These are phyloP conservation scores for Palaemon carinicauda DNA, from an alignment of 1,140 invertebrate species.

Conservation along the genomic window DNA sequence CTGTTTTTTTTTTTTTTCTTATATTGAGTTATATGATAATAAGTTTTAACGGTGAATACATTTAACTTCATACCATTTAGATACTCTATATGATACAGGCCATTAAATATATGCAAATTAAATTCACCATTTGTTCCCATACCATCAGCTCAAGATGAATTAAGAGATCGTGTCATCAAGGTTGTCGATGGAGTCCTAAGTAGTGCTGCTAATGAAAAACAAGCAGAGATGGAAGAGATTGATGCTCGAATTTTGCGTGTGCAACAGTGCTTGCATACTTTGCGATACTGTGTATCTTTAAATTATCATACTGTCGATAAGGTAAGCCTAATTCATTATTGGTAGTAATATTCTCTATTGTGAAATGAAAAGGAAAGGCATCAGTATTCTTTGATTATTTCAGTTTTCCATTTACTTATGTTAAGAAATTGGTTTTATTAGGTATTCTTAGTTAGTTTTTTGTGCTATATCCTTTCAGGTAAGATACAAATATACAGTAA, in stretches of 20 bases:
- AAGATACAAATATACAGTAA: too few species aligned
- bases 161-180: conserved; percentile 41
- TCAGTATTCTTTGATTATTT: background rate
- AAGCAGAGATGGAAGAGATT: conserved; percentile 44
- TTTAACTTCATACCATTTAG: background rate
- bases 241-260: conserved; percentile 25
- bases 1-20: too few species aligned
- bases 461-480: too few species aligned
- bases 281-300: conserved; percentile 37
- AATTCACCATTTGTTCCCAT: background rate
- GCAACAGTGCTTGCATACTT: conserved; percentile 46
- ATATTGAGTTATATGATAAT: too few species aligned
- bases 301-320: conserved; percentile 29
- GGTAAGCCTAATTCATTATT: background rate
- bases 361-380: background rate
- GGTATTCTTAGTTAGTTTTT: too few species aligned
- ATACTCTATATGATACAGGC: background rate
- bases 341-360: too few species aligned
- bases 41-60: background rate
- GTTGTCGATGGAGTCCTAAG: conserved; percentile 26
- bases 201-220: conserved; percentile 19
- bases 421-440: too few species aligned
- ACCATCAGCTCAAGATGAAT: conserved; percentile 32
- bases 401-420: background rate
- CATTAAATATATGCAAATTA: background rate